Conservation (phyloP, 2,888 invertebrate species). For the Syritta pipiens region DNA sequence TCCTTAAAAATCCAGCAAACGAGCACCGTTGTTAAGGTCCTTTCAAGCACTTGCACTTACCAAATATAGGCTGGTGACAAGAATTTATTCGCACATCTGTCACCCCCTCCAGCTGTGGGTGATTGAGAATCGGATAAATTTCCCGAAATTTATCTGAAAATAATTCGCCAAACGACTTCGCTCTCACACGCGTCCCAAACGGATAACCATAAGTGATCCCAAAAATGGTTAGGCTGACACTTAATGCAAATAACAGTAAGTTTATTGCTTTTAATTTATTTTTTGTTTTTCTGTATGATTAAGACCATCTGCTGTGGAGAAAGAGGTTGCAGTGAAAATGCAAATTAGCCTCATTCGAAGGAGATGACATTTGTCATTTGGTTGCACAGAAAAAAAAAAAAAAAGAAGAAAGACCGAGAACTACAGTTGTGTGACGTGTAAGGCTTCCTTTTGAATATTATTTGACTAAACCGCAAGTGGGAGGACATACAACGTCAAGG, state of each 20-base stretch:
- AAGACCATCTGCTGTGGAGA: slow-evolving; percentile 33
- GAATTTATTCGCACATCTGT: slow-evolving; percentile 47
- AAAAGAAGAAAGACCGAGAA: too few species aligned
- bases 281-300: slow-evolving; percentile 41
- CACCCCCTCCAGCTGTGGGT: slow-evolving; percentile 18
- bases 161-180: not conserved
- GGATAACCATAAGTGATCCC: slow-evolving; percentile 34
- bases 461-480: slow-evolving; percentile 18
- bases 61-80: slow-evolving; percentile 43
- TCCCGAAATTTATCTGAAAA: slow-evolving; percentile 37
- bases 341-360: slow-evolving; percentile 39
- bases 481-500: slow-evolving; percentile 45
- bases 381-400: slow-evolving; percentile 15
- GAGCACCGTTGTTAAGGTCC: slow-evolving; percentile 49
- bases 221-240: slow-evolving; percentile 49
- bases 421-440: slow-evolving; percentile 38
- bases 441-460: not conserved
- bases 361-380: slow-evolving; percentile 51
- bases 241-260: slow-evolving; percentile 56
- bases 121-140: slow-evolving; percentile 52
- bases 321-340: slow-evolving; percentile 22
- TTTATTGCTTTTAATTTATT: slow-evolving; percentile 46
- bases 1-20: slow-evolving; percentile 31
- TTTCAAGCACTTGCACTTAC: slow-evolving; percentile 58
- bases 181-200: not conserved